Percentiles rank a stretch among this genome's conserved stretches.
Evolutionary conservation across 2,113 vertebrate genomes (phyloP).

Genomic region (Hippolais icterina): DNA sequence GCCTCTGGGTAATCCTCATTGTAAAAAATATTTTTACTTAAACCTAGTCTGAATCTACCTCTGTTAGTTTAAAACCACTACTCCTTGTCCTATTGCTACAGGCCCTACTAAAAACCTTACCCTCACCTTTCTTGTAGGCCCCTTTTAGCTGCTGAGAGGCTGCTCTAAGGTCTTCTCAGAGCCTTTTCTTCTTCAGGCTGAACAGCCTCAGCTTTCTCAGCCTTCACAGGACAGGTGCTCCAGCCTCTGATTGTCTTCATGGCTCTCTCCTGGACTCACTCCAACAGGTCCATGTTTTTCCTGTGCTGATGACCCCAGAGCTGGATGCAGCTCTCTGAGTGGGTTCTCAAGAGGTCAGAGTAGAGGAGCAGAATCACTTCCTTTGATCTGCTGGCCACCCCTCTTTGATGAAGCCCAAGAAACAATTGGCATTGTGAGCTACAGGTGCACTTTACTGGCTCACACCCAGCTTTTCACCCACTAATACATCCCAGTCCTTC

Average conservation of each 20-base stretch:
- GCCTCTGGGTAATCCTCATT: background rate
- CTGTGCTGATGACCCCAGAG: background rate
- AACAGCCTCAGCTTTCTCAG: background rate
- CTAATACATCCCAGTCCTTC: background rate
- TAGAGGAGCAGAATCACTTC: background rate
- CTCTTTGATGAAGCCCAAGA: background rate
- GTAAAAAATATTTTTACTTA: background rate
- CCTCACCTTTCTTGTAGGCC: background rate
- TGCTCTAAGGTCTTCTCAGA: background rate
- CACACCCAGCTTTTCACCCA: background rate
- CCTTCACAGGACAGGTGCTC: background rate
- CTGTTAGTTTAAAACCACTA: background rate
- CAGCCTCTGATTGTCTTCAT: background rate
- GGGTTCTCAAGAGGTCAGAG: background rate
- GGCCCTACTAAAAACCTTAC: background rate
- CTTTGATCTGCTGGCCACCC: background rate
- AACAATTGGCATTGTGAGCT: background rate
- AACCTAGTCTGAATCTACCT: background rate
- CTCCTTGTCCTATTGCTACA: background rate
- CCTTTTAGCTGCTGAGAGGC: background rate
- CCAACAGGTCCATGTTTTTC: background rate
- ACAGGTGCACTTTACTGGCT: accelerated
- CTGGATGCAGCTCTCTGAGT: background rate
- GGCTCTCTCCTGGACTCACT: background rate
- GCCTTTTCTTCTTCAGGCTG: background rate